A percentile compares a stretch with the other conserved stretches of the same genome.
These are phyloP conservation scores for Catharus bicknelli DNA, from an alignment of 2,113 vertebrate species.

Conservation along the genomic window DNA sequence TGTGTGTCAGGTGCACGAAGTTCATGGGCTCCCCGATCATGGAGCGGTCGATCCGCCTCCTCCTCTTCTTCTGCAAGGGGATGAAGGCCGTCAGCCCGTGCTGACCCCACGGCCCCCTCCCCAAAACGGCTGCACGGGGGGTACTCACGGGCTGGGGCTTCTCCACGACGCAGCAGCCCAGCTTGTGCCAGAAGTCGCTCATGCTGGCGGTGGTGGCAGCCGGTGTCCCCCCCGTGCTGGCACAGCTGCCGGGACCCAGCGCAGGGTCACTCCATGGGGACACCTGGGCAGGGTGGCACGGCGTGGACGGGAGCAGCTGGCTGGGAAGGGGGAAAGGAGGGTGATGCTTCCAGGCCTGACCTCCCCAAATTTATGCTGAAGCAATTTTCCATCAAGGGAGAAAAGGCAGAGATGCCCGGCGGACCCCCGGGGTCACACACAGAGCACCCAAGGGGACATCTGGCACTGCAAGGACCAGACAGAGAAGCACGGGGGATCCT, in stretches of 20 bases:
- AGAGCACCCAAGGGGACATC: not conserved
- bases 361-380: not conserved
- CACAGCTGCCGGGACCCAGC: not conserved
- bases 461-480: accelerated
- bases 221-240: conserved; percentile 37
- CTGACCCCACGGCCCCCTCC: accelerated
- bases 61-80: conserved; percentile 79
- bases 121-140: accelerated
- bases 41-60: conserved; percentile 86
- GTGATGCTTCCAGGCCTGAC: not conserved
- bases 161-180: conserved; percentile 91
- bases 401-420: accelerated
- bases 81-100: not conserved
- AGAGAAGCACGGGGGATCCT: accelerated
- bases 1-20: conserved; percentile 92
- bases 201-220: conserved; percentile 72
- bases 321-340: accelerated
- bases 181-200: conserved; percentile 97
- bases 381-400: accelerated
- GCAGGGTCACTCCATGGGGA: conserved; percentile 39
- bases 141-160: conserved; percentile 89
- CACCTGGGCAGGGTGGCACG: too few species aligned
- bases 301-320: not conserved
- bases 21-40: conserved; percentile 96
- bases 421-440: not conserved